Base-by-base conservation (phyloP, 2,888 invertebrate genomes). In the Conistra vaccinii region DNA sequence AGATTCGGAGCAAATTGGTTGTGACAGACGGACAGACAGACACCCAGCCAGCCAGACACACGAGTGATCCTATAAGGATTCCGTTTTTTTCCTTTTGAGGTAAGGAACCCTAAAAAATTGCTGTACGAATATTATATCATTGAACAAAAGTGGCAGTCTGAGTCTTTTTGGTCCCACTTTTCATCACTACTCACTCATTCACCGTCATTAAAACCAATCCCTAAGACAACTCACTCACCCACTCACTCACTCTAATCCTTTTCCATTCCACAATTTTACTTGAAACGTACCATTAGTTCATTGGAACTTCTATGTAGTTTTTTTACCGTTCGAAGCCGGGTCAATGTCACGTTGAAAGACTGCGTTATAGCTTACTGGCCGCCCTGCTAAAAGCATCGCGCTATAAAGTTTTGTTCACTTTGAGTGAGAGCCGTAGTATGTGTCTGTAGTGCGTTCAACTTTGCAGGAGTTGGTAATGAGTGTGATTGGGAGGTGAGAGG, bases 341-440 rank as follows among this genome's bases (percentile, higher is more conserved):
- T 89, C 89, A 90, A 89, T 87, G 88, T 88, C 87, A 88, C 85
- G 84, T 85, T 85, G 82, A 87, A 85, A 85, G 84, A 85, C 80
- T 60, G 45, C 66, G 70, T 79, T 87, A 85, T 79, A 78, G 85
- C 85, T 84, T 75, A 82, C 84, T 88, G 87, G 80, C 86, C 71
- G 14, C 55, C 75, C 81, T 81, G 87, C 89, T 91, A 90, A 91
- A 86, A 91, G 91, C 91, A 88, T 89, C 85, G 76, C 78, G 85
- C 88, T 84, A 90, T 91, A 91, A 91, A 90, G 86, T 88, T 90
- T 90, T 87, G 88, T 89, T 86, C 87, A 87, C 85, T 88, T 78
- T 73, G 79, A 76, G 62, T 80, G 67, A 75, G 63, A 81, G 69
- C 67, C 75, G n/a, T n/a, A n/a, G n/a, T n/a, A n/a, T 65, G 62